phyloP scores from a whole-genome alignment of 1,140 invertebrate species.

The Delia radicum region DNA sequence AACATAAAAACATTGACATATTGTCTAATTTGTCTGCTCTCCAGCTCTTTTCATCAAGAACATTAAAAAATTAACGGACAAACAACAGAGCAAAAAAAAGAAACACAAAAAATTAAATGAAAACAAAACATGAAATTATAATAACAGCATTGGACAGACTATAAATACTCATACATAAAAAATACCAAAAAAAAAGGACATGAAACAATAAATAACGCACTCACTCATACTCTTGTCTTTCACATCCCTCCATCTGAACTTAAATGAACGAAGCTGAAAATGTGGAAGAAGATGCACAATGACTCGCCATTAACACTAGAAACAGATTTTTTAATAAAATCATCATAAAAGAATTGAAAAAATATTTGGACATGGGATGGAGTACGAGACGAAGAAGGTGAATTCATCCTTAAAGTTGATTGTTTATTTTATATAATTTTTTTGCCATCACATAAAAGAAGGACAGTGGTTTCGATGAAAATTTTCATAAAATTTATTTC shows the following conservation, averaged over 20 bases:
- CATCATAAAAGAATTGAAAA: background rate
- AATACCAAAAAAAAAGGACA: background rate
- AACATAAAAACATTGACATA: background rate
- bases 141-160: background rate
- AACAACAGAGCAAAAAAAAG: too few species aligned
- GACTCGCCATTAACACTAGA: background rate
- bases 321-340: conserved; percentile 4
- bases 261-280: background rate
- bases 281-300: background rate
- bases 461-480: background rate
- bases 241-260: background rate
- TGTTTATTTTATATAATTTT: background rate
- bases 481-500: too few species aligned
- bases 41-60: background rate
- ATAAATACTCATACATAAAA: background rate
- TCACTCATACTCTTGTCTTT: background rate
- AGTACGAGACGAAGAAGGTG: background rate
- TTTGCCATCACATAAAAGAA: background rate
- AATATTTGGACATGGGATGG: background rate
- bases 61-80: background rate
- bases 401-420: background rate
- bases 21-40: background rate
- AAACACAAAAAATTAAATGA: too few species aligned
- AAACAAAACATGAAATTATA: background rate
- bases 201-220: conserved; percentile 1